Conservation (phyloP, 2,113 vertebrate species). For the Circaetus cinerascens region DNA sequence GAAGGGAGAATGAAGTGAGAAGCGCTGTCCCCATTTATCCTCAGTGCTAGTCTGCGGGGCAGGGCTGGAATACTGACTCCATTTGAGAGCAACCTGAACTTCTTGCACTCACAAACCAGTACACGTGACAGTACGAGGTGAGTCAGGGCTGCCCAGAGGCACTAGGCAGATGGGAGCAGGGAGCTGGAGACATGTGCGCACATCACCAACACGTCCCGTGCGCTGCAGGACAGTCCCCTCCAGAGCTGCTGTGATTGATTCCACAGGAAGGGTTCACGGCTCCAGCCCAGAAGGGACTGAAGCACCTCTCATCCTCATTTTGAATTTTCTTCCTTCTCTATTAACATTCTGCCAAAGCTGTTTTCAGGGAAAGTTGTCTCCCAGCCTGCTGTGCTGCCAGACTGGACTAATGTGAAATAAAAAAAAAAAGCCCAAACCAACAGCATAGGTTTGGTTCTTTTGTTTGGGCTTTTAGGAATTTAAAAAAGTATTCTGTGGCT, state of each 20-base stretch:
- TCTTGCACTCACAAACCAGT: neutral
- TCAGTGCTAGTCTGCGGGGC: neutral
- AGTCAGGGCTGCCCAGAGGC: neutral
- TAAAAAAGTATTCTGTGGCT: neutral
- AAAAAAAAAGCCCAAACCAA: neutral
- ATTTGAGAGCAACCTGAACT: neutral
- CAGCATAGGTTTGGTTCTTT: neutral
- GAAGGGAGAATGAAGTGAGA: neutral
- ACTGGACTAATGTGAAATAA: neutral
- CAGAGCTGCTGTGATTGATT: neutral
- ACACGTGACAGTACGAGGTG: rapidly evolving
- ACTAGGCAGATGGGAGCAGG: neutral
- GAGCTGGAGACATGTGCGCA: neutral
- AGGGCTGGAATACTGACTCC: neutral
- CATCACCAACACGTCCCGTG: rapidly evolving
- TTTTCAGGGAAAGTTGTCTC: neutral
- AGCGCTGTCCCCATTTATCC: neutral
- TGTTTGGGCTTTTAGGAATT: neutral
- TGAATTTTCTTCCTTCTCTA: neutral
- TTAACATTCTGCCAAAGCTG: neutral
- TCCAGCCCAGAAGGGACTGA: neutral
- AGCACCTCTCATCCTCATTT: neutral
- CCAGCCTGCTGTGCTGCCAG: neutral
- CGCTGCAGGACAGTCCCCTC: neutral
- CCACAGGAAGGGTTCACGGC: neutral